Evolutionary conservation across 2,888 invertebrate genomes (phyloP), one percentile per base, ranked within the genome.

Genomic region (Priocnemis perturbator): DNA sequence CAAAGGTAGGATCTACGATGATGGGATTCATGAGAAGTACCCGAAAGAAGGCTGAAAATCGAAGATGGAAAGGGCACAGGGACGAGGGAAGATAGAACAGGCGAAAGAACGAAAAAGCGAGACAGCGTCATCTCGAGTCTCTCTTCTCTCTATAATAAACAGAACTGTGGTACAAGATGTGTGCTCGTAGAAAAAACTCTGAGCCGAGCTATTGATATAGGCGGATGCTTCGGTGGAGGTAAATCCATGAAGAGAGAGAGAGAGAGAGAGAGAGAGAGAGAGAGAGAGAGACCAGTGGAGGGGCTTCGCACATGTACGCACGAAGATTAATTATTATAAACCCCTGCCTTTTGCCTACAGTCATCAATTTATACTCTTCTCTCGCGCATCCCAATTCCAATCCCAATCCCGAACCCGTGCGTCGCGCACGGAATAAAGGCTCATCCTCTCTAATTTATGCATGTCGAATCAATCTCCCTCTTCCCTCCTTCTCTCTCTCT

Each of bases 261-360:
- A n/a, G 19, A 5, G 3, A 14, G 19, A 19, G 50, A 14, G 17
- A 50, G 14, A 17, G 17, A n/a, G 19, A 5, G 3, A 14, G 19
- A 19, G n/a, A 17, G 50, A 50, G 50, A 45, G 45, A 17, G 50
- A 9, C 17, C 44, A 58, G 58, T 37, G 19, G 58, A 37, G 44
- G 44, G 58, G 44, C 7, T 48, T 21, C 37, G 37, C 67, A 67
- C 72, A 75, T 58, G 64, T 83, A 82, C 69, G 81, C 75, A 76
- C 81, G 83, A 87, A 88, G 88, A 88, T 88, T 88, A 88, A 88
- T 88, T 88, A 88, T 88, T 88, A 88, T 88, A 88, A 85, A 88
- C 88, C 88, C 88, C 79, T 83, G 84, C 83, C 85, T 86, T 86
- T 86, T 86, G 83, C 87, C 85, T 82, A 83, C 84, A 86, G 87